phyloP scores from a whole-genome alignment of 2,888 invertebrate species.

The Sabellastarte sp. region DNA sequence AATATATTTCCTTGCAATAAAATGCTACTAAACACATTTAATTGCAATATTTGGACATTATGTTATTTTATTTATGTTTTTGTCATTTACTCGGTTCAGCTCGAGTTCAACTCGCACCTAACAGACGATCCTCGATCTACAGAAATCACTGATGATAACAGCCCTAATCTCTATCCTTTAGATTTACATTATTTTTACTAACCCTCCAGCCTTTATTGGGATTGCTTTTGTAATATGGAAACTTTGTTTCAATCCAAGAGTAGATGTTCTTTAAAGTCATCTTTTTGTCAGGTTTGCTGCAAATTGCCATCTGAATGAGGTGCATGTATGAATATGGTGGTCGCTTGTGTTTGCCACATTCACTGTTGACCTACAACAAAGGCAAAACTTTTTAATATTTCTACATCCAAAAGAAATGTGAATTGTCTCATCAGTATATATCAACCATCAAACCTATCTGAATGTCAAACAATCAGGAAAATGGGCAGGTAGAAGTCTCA shows the following conservation, averaged over 20 bases:
- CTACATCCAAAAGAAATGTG: background rate
- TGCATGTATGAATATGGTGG: slow-evolving; percentile 53
- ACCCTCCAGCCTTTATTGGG: slow-evolving; percentile 49
- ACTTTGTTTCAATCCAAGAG: slow-evolving; percentile 50
- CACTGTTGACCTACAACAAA: slow-evolving; percentile 35
- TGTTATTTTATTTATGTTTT: no score
- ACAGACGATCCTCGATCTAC: no score
- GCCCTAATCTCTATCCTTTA: no score
- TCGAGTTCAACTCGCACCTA: no score
- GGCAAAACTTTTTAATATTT: background rate
- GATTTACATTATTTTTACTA: no score
- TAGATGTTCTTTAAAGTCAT: slow-evolving; percentile 52
- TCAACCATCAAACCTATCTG: no score
- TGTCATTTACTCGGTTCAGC: no score
- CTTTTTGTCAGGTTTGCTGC: slow-evolving; percentile 39
- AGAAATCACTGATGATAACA: no score
- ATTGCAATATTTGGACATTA: no score
- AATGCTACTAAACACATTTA: no score
- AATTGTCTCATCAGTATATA: background rate
- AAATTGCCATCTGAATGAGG: slow-evolving; percentile 52
- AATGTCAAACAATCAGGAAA: no score
- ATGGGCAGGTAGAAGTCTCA: background rate
- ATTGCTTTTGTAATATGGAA: slow-evolving; percentile 46
- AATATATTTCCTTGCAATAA: no score
- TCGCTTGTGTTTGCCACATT: slow-evolving; percentile 40